Percentiles rank a stretch among this genome's conserved stretches.
Conservation (phyloP, 2,888 invertebrate genomes). For the Serrognathus titanus region DNA sequence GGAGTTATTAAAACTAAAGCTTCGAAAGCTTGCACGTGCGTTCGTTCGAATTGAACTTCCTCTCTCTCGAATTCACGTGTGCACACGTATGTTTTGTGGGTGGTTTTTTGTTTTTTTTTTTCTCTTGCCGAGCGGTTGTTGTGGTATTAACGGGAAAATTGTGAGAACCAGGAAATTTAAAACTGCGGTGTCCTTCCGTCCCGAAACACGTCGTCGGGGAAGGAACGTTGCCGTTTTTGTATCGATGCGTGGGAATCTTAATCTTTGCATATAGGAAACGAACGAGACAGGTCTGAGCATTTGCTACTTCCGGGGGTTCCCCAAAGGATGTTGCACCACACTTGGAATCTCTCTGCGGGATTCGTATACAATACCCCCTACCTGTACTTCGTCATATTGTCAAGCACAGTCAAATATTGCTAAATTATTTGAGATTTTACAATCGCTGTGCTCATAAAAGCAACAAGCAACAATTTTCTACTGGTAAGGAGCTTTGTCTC, state of each 20-base stretch:
- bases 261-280: slow-evolving; percentile 34
- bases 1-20: no score
- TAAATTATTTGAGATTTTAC: not conserved
- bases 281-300: slow-evolving; percentile 36
- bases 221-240: no score
- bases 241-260: slow-evolving; percentile 21
- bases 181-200: slow-evolving; percentile 7
- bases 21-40: no score
- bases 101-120: no score
- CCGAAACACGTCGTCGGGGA: no score
- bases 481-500: not conserved
- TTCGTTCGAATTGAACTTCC: no score
- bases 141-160: slow-evolving; percentile 4
- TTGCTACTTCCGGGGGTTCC: slow-evolving; percentile 37
- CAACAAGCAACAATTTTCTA: not conserved
- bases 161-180: slow-evolving; percentile 15
- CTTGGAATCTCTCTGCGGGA: not conserved
- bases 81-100: no score
- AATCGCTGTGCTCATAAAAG: not conserved
- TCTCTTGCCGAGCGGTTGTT: not conserved
- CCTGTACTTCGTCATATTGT: not conserved
- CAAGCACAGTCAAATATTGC: not conserved
- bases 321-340: slow-evolving; percentile 19
- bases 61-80: no score
- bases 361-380: not conserved